A percentile compares a stretch with the other conserved stretches of the same genome.
Evolutionary conservation across 2,113 vertebrate genomes (phyloP).

Genomic region (Larimichthys polyactis): DNA sequence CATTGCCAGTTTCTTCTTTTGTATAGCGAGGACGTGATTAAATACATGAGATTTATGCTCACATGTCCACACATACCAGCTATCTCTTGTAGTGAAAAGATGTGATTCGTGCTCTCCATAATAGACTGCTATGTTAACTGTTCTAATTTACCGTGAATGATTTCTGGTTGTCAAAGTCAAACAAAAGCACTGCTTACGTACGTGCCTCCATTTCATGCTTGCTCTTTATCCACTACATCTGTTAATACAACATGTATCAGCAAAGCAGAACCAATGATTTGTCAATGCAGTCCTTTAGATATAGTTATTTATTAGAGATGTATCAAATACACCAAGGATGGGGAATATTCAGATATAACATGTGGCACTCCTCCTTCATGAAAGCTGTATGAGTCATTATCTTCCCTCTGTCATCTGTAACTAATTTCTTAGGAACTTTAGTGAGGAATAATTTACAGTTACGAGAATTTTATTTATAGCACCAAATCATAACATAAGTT

Average conservation of each 20-base stretch:
- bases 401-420: background rate
- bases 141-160: background rate
- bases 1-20: constrained; percentile 19
- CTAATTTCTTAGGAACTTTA: background rate
- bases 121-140: background rate
- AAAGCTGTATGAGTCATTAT: background rate
- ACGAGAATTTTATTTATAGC: background rate
- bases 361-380: background rate
- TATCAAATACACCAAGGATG: too few species aligned
- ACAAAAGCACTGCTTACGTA: background rate
- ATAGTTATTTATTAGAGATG: background rate
- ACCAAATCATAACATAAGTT: too few species aligned
- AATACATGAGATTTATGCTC: constrained; percentile 28
- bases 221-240: background rate
- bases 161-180: constrained; percentile 11
- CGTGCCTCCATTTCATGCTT: background rate
- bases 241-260: background rate
- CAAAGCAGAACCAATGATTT: background rate
- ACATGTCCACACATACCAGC: constrained; percentile 31
- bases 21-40: constrained; percentile 17
- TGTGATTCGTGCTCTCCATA: constrained; percentile 43
- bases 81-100: constrained; percentile 27
- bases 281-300: background rate
- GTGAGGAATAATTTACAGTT: background rate
- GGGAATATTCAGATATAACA: background rate